phyloP scores from a whole-genome alignment of 2,888 invertebrate genomes.

The Nymphalis c-album region DNA sequence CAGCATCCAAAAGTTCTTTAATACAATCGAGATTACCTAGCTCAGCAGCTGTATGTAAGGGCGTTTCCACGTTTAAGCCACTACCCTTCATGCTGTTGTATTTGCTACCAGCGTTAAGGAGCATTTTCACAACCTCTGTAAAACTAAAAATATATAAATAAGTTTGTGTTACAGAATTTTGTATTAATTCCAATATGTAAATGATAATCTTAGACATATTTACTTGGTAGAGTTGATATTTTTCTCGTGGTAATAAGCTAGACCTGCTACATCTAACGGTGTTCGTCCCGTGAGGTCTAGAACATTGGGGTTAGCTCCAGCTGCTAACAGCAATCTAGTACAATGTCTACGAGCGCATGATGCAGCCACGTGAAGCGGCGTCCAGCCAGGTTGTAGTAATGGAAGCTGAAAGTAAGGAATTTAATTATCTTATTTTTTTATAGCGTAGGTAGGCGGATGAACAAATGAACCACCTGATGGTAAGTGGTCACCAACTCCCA shows the following conservation, averaged over 20 bases:
- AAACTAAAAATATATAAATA: constrained; percentile 48
- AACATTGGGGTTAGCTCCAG: constrained; percentile 72
- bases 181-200: neutral
- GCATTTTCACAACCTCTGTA: constrained; percentile 56
- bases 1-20: constrained; percentile 63
- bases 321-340: constrained; percentile 73
- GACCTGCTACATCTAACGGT: constrained; percentile 76
- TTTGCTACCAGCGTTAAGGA: constrained; percentile 54
- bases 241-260: constrained; percentile 57
- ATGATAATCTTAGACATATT: constrained; percentile 16
- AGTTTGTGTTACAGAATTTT: neutral
- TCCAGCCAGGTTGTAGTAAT: constrained; percentile 77
- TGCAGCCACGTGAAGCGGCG: constrained; percentile 82
- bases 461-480: too few relatives aligned
- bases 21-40: constrained; percentile 69
- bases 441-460: too few relatives aligned
- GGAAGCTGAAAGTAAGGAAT: constrained; percentile 56
- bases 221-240: constrained; percentile 48
- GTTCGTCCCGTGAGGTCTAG: constrained; percentile 68
- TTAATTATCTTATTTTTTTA: too few relatives aligned
- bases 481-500: too few relatives aligned
- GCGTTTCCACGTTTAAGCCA: constrained; percentile 60
- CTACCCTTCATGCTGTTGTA: constrained; percentile 52
- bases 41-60: constrained; percentile 78
- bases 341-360: constrained; percentile 75